Conservation (phyloP, 2,888 invertebrate genomes). For the Trachelus stipa region DNA sequence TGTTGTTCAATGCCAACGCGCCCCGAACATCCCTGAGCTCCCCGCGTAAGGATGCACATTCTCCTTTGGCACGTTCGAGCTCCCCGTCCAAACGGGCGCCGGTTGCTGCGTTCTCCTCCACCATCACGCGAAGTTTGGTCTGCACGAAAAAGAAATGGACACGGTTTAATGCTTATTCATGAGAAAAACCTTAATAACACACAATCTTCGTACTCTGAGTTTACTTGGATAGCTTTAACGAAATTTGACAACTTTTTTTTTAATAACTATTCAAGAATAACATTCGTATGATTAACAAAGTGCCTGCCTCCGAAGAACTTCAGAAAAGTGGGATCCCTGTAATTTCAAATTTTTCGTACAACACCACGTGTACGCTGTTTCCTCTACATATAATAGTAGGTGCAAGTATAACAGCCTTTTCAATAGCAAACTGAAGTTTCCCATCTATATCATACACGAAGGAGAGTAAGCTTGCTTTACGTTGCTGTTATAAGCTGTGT, state of each 20-base stretch:
- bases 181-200: neutral
- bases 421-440: neutral
- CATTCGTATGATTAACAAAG: neutral
- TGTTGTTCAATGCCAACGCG: constrained; percentile 56
- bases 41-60: constrained; percentile 70
- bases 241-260: neutral
- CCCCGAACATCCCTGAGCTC: constrained; percentile 70
- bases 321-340: neutral
- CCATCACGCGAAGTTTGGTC: constrained; percentile 89
- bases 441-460: neutral
- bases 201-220: neutral
- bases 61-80: constrained; percentile 75
- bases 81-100: constrained; percentile 70
- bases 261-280: neutral
- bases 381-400: neutral
- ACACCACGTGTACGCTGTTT: neutral
- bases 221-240: neutral
- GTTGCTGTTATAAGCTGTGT: neutral
- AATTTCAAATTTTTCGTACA: neutral
- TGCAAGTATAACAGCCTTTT: neutral
- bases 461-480: neutral
- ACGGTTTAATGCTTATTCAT: neutral
- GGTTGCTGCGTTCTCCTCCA: constrained; percentile 81
- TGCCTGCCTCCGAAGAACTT: neutral
- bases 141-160: constrained; percentile 54